Conservation (phyloP, 2,797 vertebrate species). For the Macropodus opercularis region DNA sequence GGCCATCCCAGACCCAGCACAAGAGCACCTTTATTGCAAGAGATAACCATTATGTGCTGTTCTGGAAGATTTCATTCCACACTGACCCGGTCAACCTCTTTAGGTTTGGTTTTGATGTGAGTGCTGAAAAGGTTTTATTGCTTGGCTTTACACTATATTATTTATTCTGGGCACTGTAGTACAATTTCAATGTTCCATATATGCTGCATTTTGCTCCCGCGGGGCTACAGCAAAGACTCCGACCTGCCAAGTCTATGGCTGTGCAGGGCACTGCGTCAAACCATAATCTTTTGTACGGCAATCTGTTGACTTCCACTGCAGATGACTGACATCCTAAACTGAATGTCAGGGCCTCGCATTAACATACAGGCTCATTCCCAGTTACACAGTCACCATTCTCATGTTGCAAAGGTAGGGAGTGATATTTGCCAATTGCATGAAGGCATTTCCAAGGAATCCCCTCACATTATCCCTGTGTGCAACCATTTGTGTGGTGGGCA, state of each 20-base stretch:
- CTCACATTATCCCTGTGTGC: not conserved
- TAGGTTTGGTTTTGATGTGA: constrained; percentile 42
- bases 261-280: constrained; percentile 46
- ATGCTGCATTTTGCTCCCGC: constrained; percentile 28
- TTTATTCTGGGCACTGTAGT: constrained; percentile 43
- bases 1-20: constrained; percentile 55
- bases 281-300: constrained; percentile 58
- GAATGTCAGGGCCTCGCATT: constrained; percentile 67
- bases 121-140: constrained; percentile 57
- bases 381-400: constrained; percentile 31
- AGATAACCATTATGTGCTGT: constrained; percentile 69
- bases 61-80: constrained; percentile 60
- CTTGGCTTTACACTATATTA: constrained; percentile 50
- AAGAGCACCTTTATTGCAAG: constrained; percentile 63
- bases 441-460: constrained; percentile 64
- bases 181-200: constrained; percentile 34
- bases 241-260: constrained; percentile 51
- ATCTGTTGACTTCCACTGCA: constrained; percentile 38
- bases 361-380: constrained; percentile 78
- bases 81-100: constrained; percentile 68
- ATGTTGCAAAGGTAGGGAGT: constrained; percentile 60
- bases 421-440: constrained; percentile 85
- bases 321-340: constrained; percentile 67
- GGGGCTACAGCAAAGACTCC: constrained; percentile 14
- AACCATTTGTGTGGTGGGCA: constrained; percentile 3